These are phyloP conservation scores for Natator depressus DNA, from an alignment of 2,113 vertebrate species.

Conservation along the genomic window DNA sequence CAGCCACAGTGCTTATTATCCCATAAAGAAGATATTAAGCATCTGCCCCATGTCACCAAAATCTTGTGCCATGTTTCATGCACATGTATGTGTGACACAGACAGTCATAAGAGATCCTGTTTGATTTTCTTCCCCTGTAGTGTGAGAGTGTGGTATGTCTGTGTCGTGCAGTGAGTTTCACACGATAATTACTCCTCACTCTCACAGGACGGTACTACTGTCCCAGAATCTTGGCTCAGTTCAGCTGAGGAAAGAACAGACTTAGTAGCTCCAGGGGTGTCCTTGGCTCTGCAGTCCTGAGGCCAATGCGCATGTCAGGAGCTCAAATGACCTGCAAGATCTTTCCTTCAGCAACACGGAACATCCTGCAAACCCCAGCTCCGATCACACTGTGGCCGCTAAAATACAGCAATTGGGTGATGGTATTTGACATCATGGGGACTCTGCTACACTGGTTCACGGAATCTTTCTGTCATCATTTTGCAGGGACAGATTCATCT, in stretches of 20 bases:
- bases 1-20: not conserved
- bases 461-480: conserved; percentile 17
- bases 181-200: conserved; percentile 66
- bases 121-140: conserved; percentile 12
- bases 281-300: conserved; percentile 31
- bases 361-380: conserved; percentile 64
- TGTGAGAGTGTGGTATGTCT: not conserved
- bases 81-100: not conserved
- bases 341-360: conserved; percentile 57
- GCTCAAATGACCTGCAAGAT: conserved; percentile 59
- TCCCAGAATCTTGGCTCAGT: conserved; percentile 60
- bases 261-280: conserved; percentile 54
- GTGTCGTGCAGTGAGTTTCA: conserved; percentile 61
- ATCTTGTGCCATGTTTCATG: not conserved
- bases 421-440: conserved; percentile 50
- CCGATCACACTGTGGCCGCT: conserved; percentile 59
- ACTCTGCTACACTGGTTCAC: conserved; percentile 30
- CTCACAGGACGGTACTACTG: conserved; percentile 47
- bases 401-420: conserved; percentile 59
- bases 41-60: not conserved
- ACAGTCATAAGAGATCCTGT: not conserved
- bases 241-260: conserved; percentile 32
- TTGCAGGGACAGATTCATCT: conserved; percentile 27
- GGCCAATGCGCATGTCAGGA: conserved; percentile 54
- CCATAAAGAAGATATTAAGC: not conserved